Base-by-base conservation (phyloP, 2,113 vertebrate species). In the Bubo bubo region DNA sequence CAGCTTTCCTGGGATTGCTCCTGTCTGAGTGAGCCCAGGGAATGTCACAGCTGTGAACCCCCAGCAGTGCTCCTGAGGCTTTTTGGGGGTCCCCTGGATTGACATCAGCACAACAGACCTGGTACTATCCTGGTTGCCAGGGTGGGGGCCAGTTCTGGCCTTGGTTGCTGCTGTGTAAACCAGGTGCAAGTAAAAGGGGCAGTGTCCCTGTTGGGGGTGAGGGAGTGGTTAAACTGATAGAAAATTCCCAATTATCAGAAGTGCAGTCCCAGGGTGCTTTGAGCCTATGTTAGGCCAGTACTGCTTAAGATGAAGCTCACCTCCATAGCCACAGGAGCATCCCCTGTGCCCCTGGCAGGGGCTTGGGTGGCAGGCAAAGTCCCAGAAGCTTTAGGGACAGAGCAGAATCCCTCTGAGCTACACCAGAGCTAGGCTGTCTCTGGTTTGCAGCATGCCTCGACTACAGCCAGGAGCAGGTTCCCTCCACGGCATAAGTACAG, bases 401-500 rank as follows among this genome's bases (percentile, higher is more conserved):
- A 75, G 55, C 21, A 74, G 28, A 3, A 10, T 18, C 16, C 11
- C 56, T 32, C 6, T 2, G 13, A 50, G 39, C 21, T 14, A 24
- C 56, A 4, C 17, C 7, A 24, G 28, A 39, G 28, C 32, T 53
- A n/a, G 41, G 70, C 32, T 75, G 27, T 6, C 28, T n/a, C 27
- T 32, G 55, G 8, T 55, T 27, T 9, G 28, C 50, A 63, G 64
- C 1, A 0, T 22, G 49, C n/a, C 53, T 39, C 17, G n/a, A 3
- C 15, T 3, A 2, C 1, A 17, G 53, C 28, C 0, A 0, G 1
- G 30, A 37, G 58, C 35, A 14, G 43, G 30, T 59, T 91, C 72
- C 23, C 79, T 37, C 32, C 4, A 0, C 0, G 10, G 70, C 1
- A 0, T 12, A 21, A 9, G 45, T 47, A 23, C 2, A 5, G 39